Evolutionary conservation across 2,113 vertebrate genomes (phyloP), one percentile per base, ranked within the genome.

Genomic region (Tachuris rubrigastra): DNA sequence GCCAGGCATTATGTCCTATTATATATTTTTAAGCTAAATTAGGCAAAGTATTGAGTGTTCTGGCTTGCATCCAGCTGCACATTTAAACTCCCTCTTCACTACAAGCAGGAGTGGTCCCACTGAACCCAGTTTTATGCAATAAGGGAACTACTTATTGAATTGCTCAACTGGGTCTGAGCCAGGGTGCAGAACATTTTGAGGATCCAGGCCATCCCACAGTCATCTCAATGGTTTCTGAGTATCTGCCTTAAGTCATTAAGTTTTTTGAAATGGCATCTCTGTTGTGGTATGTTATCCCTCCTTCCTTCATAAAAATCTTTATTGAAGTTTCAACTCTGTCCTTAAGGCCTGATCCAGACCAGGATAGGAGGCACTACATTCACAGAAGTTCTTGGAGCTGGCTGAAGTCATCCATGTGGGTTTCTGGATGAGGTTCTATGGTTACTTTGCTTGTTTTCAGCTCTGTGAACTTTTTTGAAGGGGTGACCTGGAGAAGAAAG

Each of bases 181-280:
- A 94, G 83, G 33, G 14, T 62, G 33, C 44, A 65, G 73, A 76
- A 60, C 22, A 37, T 68, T 93, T 69, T 87, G 93, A 89, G 89
- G 87, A 95, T 94, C 47, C 87, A 87, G 77, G 94, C 81, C 91
- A 96, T 96, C 85, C 94, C 95, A 95, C 94, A 95, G 87, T 87
- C 95, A 76, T 86, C 71, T 91, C 41, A 69, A 95, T 76, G 95
- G 95, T 94, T 96, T 95, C 58, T 85, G 74, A 94, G 25, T 79
- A 93, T 95, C 93, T 96, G 91, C 96, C 95, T 94, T 85, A 92
- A 96, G 93, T 93, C 76, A 96, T 96, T 95, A 89, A 72, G 31
- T 89, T 96, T 94, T 88, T 49, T 58, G 77, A 89, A 92, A 92
- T 73, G 66, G 46, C 80, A 88, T 33, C 88, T 96, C 96, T 96